Evolutionary conservation across 2,888 invertebrate genomes (phyloP), one percentile per base, ranked within the genome.

Genomic region (Plemyria rubiginata): DNA sequence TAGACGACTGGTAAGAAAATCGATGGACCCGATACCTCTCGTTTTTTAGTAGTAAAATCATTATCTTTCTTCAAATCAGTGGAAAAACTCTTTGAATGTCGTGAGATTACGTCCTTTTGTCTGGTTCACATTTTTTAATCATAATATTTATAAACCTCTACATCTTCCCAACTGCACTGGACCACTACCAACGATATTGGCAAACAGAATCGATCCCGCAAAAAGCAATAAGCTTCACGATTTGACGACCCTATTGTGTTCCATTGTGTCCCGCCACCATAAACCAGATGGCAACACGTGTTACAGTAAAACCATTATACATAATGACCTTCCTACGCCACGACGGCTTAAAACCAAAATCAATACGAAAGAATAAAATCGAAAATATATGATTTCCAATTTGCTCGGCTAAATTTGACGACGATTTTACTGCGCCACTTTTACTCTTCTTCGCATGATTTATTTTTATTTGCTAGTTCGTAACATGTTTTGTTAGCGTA

Each of bases 211-310:
- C 77, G 71, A 80, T 87, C 81, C 81, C 79, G 68, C 80, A 82
- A 87, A 86, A 83, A 75, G 75, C 76, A 78, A 85, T 85, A 85
- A 84, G 75, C 77, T 87, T 88, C 80, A 89, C 81, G 82, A 80
- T 76, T 72, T 68, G 69, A 70, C 71, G 68, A 73, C 67, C 76
- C 74, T 71, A 71, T 73, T 77, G 70, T 74, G 72, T 76, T 67
- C 80, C 77, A 80, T 84, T 82, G 79, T 80, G 65, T 62, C 59
- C 62, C 56, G 55, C 48, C 60, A 43, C 51, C 64, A 56, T 60
- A 60, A 65, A 60, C 63, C 72, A 68, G 66, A 70, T 71, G 70
- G 64, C 54, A 61, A 51, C 59, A 54, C 46, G 58, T 68, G 60
- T 48, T 64, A 60, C 65, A 66, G 69, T 66, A 69, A 69, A 71